Base-by-base conservation (phyloP, 1,140 invertebrate species). In the Galleria mellonella region DNA sequence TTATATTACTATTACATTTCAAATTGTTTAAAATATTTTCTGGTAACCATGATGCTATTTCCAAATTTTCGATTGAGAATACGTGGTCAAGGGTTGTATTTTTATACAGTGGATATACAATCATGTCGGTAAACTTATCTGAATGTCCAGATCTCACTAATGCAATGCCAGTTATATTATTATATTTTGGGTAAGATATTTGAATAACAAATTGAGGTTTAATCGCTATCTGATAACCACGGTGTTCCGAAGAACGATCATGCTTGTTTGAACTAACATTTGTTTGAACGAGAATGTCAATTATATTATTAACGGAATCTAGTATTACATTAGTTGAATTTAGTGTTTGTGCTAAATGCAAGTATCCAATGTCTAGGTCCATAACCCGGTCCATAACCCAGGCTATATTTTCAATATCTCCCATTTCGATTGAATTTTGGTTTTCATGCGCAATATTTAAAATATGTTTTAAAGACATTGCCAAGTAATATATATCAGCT, bases 121-220 rank as follows among this genome's bases (percentile, higher is more conserved):
- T 51, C 56, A 87, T 78, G 43, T 87, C 64, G 1, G 53, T 65
- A 58, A 89, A 89, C 14, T 59, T 55, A 33, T 63, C 53, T 9
- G 64, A 59, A 15, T 54, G 42, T 9, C 44, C 41, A 11, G 53
- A 60, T 51, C 49, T 61, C 23, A 82, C 76, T 23, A 90, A 30
- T n/a, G 87, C 88, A 32, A 91, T 61, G n/a, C 89, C 89, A 32
- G 87, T 88, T 27, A 90, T 68, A 55, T 90, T 89, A 30, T 83
- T 88, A 23, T 74, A 49, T 5, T 47, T 32, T 1, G 89, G 89
- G 68, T 88, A 87, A 2, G 87, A 86, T 29, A 87, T 67, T 60
- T 89, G 88, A 33, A 87, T 70, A 8, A 89, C 42, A 73, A 86
- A 77, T 62, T 86, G 67, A 38, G 75, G 66, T 54, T 87, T 75